Base-by-base conservation (phyloP, 2,797 vertebrate genomes). In the Dendrocincla tyrannina region DNA sequence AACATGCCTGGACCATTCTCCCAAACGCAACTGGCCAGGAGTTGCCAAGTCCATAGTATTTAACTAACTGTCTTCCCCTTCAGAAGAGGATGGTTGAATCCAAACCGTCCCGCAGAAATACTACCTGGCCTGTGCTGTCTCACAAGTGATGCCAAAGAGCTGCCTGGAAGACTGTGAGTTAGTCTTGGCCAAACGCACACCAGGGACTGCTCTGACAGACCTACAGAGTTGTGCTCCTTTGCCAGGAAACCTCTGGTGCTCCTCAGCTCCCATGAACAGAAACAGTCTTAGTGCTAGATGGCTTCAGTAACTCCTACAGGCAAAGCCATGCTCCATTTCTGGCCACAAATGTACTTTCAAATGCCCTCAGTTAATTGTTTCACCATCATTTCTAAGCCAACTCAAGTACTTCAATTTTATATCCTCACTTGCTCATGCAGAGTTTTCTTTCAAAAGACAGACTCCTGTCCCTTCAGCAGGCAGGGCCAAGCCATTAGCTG, bases 381-480 rank as follows among this genome's bases (percentile, higher is more conserved):
- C 44, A 59, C 23, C 17, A 33, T 11, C 0, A 0, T 41, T 91
- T 81, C 53, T 50, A 88, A 86, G 44, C 18, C 73, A 88, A 35
- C 55, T 56, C 14, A 50, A 42, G 9, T 33, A 35, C 52, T 83
- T 67, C 35, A 18, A 50, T 77, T 90, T 86, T 50, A 72, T 39
- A 81, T 72, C 49, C 53, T 85, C 62, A 73, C 25, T 22, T 72
- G 44, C 41, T 89, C 19, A 12, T 18, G 32, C 41, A 19, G n/a
- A 77, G 11, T 20, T 87, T 63, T 63, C 19, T 75, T 91, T 73
- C 32, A 44, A 41, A 78, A 52, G 30, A 19, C 20, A 64, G 42
- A 77, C 17, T 39, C 17, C 56, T 0, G 0, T 37, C 18, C 5
- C 13, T 12, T 2, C 5, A 3, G 33, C 28, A 46, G 25, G 27